Evolutionary conservation across 2,113 vertebrate species (phyloP).

Genomic region (Albula goreensis): DNA sequence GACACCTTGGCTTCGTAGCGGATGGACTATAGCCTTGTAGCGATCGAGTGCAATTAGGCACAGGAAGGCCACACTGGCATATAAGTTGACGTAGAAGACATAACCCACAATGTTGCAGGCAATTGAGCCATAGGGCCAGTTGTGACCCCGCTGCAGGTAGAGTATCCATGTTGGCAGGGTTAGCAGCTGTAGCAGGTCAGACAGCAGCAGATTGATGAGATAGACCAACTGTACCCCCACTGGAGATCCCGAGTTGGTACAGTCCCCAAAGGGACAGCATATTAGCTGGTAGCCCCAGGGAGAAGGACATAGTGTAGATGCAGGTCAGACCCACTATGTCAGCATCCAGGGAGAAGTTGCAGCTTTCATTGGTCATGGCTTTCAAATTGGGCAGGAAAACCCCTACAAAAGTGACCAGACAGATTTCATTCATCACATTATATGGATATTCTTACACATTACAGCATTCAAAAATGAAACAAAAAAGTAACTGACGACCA

Average conservation of each 20-base stretch:
- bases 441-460: too few species aligned
- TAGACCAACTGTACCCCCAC: slow-evolving; percentile 65
- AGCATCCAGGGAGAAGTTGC: slow-evolving; percentile 64
- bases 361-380: slow-evolving; percentile 60
- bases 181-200: slow-evolving; percentile 72
- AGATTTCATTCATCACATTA: too few species aligned
- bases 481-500: too few species aligned
- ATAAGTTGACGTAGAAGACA: slow-evolving; percentile 71
- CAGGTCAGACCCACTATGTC: slow-evolving; percentile 66
- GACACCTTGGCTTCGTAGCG: slow-evolving; percentile 60
- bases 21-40: slow-evolving; percentile 71
- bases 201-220: slow-evolving; percentile 71
- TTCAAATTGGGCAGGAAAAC: not conserved
- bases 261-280: slow-evolving; percentile 72
- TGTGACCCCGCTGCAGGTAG: slow-evolving; percentile 57
- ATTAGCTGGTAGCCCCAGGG: slow-evolving; percentile 68
- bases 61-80: slow-evolving; percentile 71
- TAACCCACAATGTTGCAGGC: slow-evolving; percentile 65
- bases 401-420: slow-evolving; percentile 14
- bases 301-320: slow-evolving; percentile 70
- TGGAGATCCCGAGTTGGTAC: slow-evolving; percentile 64
- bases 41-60: slow-evolving; percentile 72
- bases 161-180: slow-evolving; percentile 73
- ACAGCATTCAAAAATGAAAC: too few species aligned
- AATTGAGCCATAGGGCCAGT: slow-evolving; percentile 51